These are phyloP conservation scores for Sebastes itinus DNA, from an alignment of 2,797 vertebrate genomes.

Conservation along the genomic window DNA sequence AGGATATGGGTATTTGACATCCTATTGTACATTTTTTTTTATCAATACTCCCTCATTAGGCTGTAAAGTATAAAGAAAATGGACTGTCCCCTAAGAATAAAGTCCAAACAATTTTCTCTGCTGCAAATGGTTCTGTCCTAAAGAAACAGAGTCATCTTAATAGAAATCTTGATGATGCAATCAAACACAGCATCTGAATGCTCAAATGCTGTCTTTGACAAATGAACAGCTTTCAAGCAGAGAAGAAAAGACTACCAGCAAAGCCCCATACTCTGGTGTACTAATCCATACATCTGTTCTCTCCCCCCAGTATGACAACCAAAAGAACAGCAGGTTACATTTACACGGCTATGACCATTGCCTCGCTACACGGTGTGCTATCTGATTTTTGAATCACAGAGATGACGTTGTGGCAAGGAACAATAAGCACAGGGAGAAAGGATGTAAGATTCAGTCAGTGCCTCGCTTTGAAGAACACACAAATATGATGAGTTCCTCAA, in stretches of 20 bases:
- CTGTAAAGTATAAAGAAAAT: background rate
- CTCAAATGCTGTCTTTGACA: background rate
- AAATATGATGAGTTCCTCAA: background rate
- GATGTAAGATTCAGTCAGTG: background rate
- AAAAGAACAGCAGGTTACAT: constrained; percentile 4
- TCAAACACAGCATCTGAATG: background rate
- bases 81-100: background rate
- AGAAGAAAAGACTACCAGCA: background rate
- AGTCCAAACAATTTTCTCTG: background rate
- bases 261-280: background rate
- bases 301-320: background rate
- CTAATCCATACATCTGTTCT: constrained; percentile 34
- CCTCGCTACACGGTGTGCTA: background rate
- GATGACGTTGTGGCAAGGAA: background rate
- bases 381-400: constrained; percentile 12
- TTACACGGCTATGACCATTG: background rate
- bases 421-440: background rate
- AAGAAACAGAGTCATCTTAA: background rate
- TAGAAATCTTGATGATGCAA: background rate
- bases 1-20: background rate
- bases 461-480: background rate
- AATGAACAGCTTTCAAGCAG: constrained; percentile 2
- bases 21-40: background rate
- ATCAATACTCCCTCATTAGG: background rate
- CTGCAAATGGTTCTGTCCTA: background rate